Evolutionary conservation across 1,140 invertebrate genomes (phyloP).

Genomic region (Gryon sp.): DNA sequence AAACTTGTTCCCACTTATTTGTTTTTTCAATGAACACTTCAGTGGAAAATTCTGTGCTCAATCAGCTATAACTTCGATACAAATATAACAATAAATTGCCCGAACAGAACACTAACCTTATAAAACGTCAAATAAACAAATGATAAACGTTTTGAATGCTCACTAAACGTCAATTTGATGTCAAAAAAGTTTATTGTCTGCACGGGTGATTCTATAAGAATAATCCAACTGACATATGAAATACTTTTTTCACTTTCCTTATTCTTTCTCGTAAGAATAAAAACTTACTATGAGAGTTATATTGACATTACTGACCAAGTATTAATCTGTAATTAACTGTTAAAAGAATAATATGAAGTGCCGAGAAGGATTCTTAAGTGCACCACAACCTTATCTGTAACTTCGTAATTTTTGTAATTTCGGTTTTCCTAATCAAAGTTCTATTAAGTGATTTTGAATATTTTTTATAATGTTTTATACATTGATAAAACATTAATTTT

Average conservation of each 20-base stretch:
- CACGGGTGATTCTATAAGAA: too few species aligned
- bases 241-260: not conserved
- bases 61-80: constrained; percentile 7
- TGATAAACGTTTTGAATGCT: too few species aligned
- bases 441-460: not conserved
- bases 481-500: too few species aligned
- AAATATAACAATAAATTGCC: constrained; percentile 21
- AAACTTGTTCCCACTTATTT: constrained; percentile 7
- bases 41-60: constrained; percentile 11
- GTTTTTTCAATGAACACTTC: constrained; percentile 5
- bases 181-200: too few species aligned
- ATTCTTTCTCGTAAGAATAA: not conserved
- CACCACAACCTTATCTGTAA: not conserved
- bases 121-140: too few species aligned
- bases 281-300: constrained; percentile 19
- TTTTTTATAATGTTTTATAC: too few species aligned
- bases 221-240: not conserved
- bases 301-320: constrained; percentile 28
- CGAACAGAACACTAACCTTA: too few species aligned
- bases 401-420: constrained; percentile 5
- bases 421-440: constrained; percentile 15
- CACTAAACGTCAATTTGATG: too few species aligned
- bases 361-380: constrained; percentile 12
- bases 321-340: constrained; percentile 40
- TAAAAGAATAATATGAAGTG: constrained; percentile 25